phyloP scores from a whole-genome alignment of 2,888 invertebrate genomes.

The Coelogynopora nodosa region DNA sequence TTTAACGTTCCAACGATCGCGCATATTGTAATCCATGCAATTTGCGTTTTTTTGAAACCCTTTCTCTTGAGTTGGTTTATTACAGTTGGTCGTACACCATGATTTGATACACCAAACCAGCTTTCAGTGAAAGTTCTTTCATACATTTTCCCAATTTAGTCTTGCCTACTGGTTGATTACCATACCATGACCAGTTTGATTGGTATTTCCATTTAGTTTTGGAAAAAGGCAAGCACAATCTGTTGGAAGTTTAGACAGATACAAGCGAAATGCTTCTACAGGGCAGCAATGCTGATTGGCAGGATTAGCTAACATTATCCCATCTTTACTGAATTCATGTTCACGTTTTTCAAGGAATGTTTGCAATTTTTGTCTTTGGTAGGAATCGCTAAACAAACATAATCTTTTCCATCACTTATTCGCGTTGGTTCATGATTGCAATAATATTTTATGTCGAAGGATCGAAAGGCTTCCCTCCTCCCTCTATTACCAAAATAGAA shows the following conservation, averaged over 20 bases:
- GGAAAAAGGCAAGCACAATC: slow-evolving; percentile 28
- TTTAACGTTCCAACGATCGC: slow-evolving; percentile 16
- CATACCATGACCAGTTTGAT: neutral
- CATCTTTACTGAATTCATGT: slow-evolving; percentile 22
- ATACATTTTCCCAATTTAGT: slow-evolving; percentile 23
- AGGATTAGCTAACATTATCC: slow-evolving; percentile 25
- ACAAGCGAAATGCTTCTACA: slow-evolving; percentile 29
- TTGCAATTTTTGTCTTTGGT: neutral
- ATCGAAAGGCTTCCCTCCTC: slow-evolving; percentile 28
- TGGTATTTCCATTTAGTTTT: slow-evolving; percentile 5
- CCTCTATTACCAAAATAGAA: slow-evolving; percentile 31
- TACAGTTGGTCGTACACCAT: neutral
- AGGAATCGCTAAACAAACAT: slow-evolving; percentile 20
- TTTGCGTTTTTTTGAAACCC: slow-evolving; percentile 18
- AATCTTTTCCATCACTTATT: slow-evolving; percentile 27
- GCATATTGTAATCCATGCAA: slow-evolving; percentile 7
- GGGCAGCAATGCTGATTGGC: neutral
- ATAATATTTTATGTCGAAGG: slow-evolving; percentile 11
- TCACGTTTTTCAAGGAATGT: slow-evolving; percentile 2
- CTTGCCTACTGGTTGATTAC: slow-evolving; percentile 22
- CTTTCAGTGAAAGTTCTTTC: neutral
- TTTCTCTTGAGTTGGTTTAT: slow-evolving; percentile 27
- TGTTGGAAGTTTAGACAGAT: slow-evolving; percentile 13
- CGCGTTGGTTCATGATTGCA: slow-evolving; percentile 27
- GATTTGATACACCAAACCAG: neutral